Evolutionary conservation across 2,888 invertebrate genomes (phyloP), one percentile per base, ranked within the genome.

Genomic region (Cephus nigrinus): DNA sequence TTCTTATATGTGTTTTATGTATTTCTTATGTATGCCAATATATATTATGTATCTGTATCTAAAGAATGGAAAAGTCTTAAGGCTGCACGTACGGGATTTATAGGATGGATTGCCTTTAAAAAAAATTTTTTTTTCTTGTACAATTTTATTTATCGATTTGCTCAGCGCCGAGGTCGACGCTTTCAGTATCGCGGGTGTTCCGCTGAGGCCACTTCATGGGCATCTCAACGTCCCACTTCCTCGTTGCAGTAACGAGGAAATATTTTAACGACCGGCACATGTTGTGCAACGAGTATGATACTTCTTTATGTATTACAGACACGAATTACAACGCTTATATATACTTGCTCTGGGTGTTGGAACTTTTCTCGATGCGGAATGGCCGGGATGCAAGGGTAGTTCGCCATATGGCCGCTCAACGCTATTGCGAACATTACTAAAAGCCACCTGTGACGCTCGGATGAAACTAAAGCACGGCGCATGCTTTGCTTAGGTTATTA

Each of bases 41-140:
- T 23, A 9, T 55, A 12, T 35, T 74, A 36, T 31, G 35, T 36
- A 78, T 35, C 76, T 80, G 78, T 78, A 76, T 33, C 73, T 31
- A 76, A 55, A 69, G 32, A 35, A 32, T 34, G 55, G 72, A 75
- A 80, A 72, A 80, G n/a, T 72, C 31, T 76, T 72, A 74, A 75
- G 74, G 35, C 69, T 34, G 23, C 23, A 23, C 55, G 55, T 55
- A 55, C 55, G 23, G 15, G 5, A 5, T 55, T 71, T 40, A 76
- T 76, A 2, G 55, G 68, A 72, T 36, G 31, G 11, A 40, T 36
- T 75, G 32, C 40, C 34, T 34, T 35, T 31, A 1, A 31, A 31
- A 31, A 31, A 31, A 1, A 30, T 31, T 34, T 30, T 36, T 35
- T 31, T n/a, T 55, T 74, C 4, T 12, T 34, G 2, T 30, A n/a